A percentile compares a stretch with the other conserved stretches of the same genome.
Evolutionary conservation across 2,797 vertebrate genomes (phyloP).

Genomic region (Chrosomus eos): DNA sequence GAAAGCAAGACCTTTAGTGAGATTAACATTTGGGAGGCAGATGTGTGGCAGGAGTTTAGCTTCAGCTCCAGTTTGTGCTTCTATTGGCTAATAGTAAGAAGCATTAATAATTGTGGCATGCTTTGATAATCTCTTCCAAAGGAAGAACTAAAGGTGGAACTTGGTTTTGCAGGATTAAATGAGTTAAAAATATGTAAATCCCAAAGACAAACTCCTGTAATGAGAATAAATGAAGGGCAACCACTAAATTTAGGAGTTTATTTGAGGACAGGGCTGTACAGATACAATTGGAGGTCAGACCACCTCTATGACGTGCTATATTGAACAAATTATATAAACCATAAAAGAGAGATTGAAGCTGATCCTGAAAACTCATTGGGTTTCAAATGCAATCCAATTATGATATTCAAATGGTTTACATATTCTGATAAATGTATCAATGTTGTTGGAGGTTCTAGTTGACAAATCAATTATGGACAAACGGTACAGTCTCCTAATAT

Average conservation of each 20-base stretch:
- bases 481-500: background rate
- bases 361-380: background rate
- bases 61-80: background rate
- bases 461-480: background rate
- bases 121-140: conserved; percentile 20
- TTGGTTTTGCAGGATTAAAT: background rate
- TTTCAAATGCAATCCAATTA: background rate
- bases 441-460: background rate
- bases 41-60: conserved; percentile 32
- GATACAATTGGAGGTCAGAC: background rate
- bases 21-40: conserved; percentile 55
- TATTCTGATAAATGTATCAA: background rate
- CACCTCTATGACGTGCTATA: background rate
- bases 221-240: conserved; percentile 2
- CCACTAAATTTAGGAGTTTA: background rate
- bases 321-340: background rate
- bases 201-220: background rate
- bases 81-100: conserved; percentile 10
- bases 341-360: background rate
- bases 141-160: background rate
- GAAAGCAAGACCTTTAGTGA: conserved; percentile 40
- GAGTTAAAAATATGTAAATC: background rate
- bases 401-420: background rate
- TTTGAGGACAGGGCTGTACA: background rate
- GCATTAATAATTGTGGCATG: background rate